Evolutionary conservation across 1,140 invertebrate genomes (phyloP).

Genomic region (Chionoecetes opilio): DNA sequence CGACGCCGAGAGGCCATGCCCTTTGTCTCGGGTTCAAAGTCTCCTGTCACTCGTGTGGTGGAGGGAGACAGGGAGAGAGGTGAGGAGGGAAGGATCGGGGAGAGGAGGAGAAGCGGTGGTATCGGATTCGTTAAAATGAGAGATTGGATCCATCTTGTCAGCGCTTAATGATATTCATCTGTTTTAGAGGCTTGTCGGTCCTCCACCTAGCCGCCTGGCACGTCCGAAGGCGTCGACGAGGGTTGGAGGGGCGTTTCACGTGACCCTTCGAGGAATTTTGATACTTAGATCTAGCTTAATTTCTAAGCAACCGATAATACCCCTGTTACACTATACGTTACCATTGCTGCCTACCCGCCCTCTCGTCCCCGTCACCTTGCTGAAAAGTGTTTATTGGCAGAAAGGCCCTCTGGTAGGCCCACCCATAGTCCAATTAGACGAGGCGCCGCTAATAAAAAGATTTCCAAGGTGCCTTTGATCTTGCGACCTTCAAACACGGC

Average conservation of each 20-base stretch:
- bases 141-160: conserved; percentile 74
- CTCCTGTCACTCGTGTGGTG: conserved; percentile 61
- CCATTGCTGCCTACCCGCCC: no score
- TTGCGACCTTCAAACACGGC: conserved; percentile 8
- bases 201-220: background rate
- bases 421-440: background rate
- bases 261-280: background rate
- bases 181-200: conserved; percentile 27
- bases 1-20: conserved; percentile 37
- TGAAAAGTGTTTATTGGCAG: no score
- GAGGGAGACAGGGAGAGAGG: background rate
- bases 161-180: conserved; percentile 66
- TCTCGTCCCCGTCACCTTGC: no score
- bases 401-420: background rate
- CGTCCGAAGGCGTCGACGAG: conserved; percentile 52
- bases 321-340: no score
- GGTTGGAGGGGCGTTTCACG: background rate
- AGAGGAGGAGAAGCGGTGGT: conserved; percentile 53
- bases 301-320: background rate
- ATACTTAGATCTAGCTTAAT: background rate
- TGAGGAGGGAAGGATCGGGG: background rate
- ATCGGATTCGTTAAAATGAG: conserved; percentile 74
- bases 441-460: background rate
- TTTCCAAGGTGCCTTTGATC: background rate
- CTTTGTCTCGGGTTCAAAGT: conserved; percentile 62